Conservation (phyloP, 2,888 invertebrate species). For the Rambutsinella grinnellia region DNA sequence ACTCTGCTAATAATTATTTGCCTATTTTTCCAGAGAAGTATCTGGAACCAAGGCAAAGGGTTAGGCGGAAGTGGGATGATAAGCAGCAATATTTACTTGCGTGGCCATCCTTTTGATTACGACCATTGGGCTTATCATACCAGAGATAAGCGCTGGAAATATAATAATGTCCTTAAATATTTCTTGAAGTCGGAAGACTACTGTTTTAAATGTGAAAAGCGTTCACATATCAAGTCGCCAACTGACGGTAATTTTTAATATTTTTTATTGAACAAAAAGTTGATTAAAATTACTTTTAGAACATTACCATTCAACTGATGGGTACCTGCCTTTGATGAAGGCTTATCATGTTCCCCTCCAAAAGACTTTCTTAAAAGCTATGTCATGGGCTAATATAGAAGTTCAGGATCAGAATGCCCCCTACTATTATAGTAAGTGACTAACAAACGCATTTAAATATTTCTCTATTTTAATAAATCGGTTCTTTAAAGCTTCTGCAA, state of each 20-base stretch:
- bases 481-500: conserved; percentile 25
- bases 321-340: conserved; percentile 69
- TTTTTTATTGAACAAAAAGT: neutral
- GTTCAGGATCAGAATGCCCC: conserved; percentile 71
- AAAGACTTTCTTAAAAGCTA: conserved; percentile 73
- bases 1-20: neutral
- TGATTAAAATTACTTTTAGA: conserved; percentile 32
- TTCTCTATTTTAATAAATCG: too few species aligned
- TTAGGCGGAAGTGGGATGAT: conserved; percentile 82
- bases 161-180: conserved; percentile 69
- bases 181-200: conserved; percentile 68
- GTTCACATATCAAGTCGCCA: conserved; percentile 9
- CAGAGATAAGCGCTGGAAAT: conserved; percentile 69
- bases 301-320: conserved; percentile 47
- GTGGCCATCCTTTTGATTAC: conserved; percentile 79
- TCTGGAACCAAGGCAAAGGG: conserved; percentile 80
- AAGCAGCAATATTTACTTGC: conserved; percentile 80
- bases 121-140: conserved; percentile 74
- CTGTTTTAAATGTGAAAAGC: conserved; percentile 50
- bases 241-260: conserved; percentile 26
- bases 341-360: conserved; percentile 70
- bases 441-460: too few species aligned
- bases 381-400: conserved; percentile 73
- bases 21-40: conserved; percentile 73
- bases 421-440: too few species aligned